Evolutionary conservation across 2,113 vertebrate genomes (phyloP), one percentile per base, ranked within the genome.

Genomic region (Xiphophorus couchianus): DNA sequence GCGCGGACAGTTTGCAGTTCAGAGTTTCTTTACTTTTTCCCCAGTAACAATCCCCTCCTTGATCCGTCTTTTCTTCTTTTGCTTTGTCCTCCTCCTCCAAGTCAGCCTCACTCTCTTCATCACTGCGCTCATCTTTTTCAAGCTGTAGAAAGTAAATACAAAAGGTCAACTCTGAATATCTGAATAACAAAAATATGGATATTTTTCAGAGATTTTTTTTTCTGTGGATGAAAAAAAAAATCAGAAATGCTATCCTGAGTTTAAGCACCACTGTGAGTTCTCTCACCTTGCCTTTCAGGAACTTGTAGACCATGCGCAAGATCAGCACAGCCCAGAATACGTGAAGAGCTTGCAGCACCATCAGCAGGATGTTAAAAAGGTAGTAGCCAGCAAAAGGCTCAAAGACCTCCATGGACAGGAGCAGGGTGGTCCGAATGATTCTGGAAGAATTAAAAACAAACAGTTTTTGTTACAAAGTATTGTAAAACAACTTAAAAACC

Each of bases 301-400:
- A 96, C 77, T 93, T 96, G 82, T 78, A 94, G 86, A 97, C 81
- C 98, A 98, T 98, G 31, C 92, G 95, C 48, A 98, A 83, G 70
- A 99, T 97, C 3, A 99, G 92, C 63, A 80, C 91, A 8, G 96
- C 96, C 98, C 97, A 99, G 91, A 97, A 99, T 64, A 97, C 6
- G 17, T 98, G 96, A 39, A 99, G 94, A 64, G 91, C 84, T 83
- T 98, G 97, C 69, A 99, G 94, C 64, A 93, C 58, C 70, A 94
- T 70, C 81, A 99, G 93, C 9, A 98, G 92, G 3, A 13, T 0
- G 35, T 97, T 97, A 85, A 98, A 93, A 81, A 97, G 96, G 86
- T 98, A 99, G 84, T 97, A 98, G 65, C 95, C 96, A 0, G 92
- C 88, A 89, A 97, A 99, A 6, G 96, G 96, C 0, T 94, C 60